Percentiles rank a stretch among this genome's conserved stretches.
These are phyloP conservation scores for Elaphurus davidianus DNA, from an alignment of 2,113 vertebrate species.

Conservation along the genomic window DNA sequence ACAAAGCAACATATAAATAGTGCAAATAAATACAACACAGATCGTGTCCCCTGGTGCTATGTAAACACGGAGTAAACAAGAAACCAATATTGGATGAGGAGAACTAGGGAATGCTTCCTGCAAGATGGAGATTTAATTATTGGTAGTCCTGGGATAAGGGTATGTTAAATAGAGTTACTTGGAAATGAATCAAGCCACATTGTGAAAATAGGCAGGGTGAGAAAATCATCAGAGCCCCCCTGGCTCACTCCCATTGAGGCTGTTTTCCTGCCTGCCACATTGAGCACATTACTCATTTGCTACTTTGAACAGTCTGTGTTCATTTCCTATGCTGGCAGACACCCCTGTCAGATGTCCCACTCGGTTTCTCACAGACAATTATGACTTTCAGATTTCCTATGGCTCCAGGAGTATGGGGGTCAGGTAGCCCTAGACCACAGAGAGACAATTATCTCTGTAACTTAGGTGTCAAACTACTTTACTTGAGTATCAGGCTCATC, in stretches of 20 bases:
- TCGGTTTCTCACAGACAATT: conserved; percentile 39
- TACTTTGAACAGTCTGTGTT: conserved; percentile 4
- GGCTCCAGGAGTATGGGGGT: conserved; percentile 22
- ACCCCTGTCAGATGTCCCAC: background rate
- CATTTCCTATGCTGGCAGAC: conserved; percentile 8
- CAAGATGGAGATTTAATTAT: background rate
- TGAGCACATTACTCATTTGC: background rate
- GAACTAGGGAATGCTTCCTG: background rate
- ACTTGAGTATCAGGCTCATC: conserved; percentile 26
- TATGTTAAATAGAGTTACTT: background rate
- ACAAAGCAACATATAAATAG: background rate
- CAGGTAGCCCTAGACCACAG: background rate
- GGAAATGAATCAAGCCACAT: background rate
- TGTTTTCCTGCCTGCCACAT: background rate
- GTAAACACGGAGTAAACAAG: background rate
- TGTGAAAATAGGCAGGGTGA: background rate
- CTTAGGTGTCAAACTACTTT: conserved; percentile 9
- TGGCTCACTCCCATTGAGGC: background rate
- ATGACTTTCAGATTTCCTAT: conserved; percentile 39
- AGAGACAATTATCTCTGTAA: conserved; percentile 36
- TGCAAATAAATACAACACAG: background rate
- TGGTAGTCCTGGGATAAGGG: background rate
- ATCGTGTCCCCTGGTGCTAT: background rate
- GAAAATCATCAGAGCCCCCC: background rate
- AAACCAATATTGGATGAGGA: background rate